Conservation (phyloP, 2,888 invertebrate species). For the Pristionchus arcanus region DNA sequence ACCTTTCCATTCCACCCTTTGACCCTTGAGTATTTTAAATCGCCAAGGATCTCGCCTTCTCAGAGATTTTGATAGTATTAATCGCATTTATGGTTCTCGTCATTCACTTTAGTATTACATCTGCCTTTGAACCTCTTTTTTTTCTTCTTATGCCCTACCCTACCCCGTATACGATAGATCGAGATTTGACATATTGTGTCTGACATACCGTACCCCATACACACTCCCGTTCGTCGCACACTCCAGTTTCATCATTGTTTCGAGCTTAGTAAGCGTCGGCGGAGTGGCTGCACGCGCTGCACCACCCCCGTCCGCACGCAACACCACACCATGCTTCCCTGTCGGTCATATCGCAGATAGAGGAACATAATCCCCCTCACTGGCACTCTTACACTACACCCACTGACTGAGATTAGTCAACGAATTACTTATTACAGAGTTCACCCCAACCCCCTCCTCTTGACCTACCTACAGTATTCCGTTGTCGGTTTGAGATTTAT, state of each 20-base stretch:
- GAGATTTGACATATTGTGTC: constrained; percentile 49
- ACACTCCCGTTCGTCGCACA: constrained; percentile 46
- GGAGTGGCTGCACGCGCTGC: constrained; percentile 11
- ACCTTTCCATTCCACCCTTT: constrained; percentile 40
- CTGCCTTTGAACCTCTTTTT: constrained; percentile 18
- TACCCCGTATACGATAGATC: neutral
- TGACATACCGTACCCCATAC: constrained; percentile 47
- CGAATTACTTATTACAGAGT: constrained; percentile 48
- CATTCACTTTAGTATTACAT: constrained; percentile 34
- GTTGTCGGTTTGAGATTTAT: constrained; percentile 42
- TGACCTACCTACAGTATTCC: constrained; percentile 45
- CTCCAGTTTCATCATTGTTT: constrained; percentile 38
- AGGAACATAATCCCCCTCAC: constrained; percentile 42
- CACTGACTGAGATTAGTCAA: constrained; percentile 41
- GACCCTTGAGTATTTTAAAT: constrained; percentile 47
- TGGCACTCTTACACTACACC: constrained; percentile 25
- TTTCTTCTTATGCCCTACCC: neutral
- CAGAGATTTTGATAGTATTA: constrained; percentile 48
- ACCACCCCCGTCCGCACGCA: neutral
- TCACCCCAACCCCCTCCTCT: constrained; percentile 2
- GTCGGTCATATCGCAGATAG: constrained; percentile 45
- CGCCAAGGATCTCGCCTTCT: constrained; percentile 35
- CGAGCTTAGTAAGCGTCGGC: constrained; percentile 48
- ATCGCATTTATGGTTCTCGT: constrained; percentile 46
- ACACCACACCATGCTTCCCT: constrained; percentile 45